phyloP scores from a whole-genome alignment of 2,113 vertebrate genomes.

The Spilogale gracilis region DNA sequence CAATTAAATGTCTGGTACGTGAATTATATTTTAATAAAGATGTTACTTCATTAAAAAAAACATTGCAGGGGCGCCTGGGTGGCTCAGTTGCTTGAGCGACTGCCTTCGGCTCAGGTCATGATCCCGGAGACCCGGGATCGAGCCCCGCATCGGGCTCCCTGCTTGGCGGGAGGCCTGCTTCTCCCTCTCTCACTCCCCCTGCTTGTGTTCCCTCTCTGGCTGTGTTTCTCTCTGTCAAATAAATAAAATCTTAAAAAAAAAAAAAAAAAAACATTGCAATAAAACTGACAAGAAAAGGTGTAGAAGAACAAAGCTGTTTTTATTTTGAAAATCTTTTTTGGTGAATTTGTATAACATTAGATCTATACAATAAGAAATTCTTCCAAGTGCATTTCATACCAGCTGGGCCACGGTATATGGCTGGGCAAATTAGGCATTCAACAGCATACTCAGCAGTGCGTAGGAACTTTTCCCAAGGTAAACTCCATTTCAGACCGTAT shows the following conservation, averaged over 20 bases:
- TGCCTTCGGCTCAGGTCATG: too few relatives aligned
- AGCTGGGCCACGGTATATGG: background rate
- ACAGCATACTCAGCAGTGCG: background rate
- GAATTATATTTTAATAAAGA: background rate
- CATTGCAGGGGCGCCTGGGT: too few relatives aligned
- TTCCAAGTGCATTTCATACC: background rate
- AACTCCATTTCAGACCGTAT: background rate
- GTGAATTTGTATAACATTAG: background rate
- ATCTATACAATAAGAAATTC: background rate
- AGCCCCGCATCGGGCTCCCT: too few relatives aligned
- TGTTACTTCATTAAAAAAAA: background rate
- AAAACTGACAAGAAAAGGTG: background rate
- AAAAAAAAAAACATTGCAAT: background rate
- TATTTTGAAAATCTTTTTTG: slow-evolving; percentile 1
- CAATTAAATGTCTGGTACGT: background rate
- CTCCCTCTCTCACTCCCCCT: too few relatives aligned
- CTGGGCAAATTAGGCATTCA: background rate
- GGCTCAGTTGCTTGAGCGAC: too few relatives aligned
- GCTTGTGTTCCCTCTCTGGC: too few relatives aligned
- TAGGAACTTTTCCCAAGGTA: background rate
- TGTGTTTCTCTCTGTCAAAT: too few relatives aligned
- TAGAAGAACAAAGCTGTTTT: background rate
- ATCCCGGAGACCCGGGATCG: too few relatives aligned
- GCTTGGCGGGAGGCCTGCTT: too few relatives aligned
- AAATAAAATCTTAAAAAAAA: background rate